These are phyloP conservation scores for Sussaba pulchella DNA, from an alignment of 2,888 invertebrate genomes.

Conservation along the genomic window DNA sequence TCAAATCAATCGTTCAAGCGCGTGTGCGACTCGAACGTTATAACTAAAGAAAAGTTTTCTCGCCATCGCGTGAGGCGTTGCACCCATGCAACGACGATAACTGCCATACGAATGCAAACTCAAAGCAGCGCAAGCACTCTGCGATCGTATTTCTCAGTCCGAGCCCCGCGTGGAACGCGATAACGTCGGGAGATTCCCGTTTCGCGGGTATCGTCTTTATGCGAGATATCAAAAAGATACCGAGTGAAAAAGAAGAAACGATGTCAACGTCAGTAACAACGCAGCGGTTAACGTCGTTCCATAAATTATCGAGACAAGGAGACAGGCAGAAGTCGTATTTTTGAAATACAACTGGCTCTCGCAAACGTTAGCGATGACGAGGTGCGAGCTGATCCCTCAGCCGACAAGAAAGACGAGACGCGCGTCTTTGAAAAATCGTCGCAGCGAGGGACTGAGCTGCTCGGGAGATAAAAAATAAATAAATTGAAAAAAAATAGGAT, in stretches of 20 bases:
- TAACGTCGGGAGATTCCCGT: constrained; percentile 48
- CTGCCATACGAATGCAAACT: no score
- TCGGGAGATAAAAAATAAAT: constrained; percentile 2
- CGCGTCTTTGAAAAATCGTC: constrained; percentile 10
- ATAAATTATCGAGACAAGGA: constrained; percentile 38
- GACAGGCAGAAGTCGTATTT: not conserved
- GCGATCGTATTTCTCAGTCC: constrained; percentile 45
- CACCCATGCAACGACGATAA: no score
- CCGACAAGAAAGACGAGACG: not conserved
- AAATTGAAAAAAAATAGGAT: not conserved
- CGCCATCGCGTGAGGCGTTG: no score
- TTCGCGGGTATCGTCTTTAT: constrained; percentile 39
- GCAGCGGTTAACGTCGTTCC: constrained; percentile 15
- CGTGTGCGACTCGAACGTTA: no score
- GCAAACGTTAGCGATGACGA: not conserved
- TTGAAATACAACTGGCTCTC: not conserved
- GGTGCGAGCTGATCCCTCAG: constrained; percentile 1
- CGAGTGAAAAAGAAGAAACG: not conserved
- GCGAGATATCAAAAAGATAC: constrained; percentile 45
- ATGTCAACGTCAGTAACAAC: constrained; percentile 36
- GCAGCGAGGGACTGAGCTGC: constrained; percentile 1
- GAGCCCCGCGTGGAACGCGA: constrained; percentile 41
- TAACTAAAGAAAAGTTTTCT: no score
- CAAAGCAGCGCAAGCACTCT: not conserved
- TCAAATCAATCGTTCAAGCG: no score